Conservation (phyloP, 2,113 vertebrate genomes). For the Labeo catla region DNA sequence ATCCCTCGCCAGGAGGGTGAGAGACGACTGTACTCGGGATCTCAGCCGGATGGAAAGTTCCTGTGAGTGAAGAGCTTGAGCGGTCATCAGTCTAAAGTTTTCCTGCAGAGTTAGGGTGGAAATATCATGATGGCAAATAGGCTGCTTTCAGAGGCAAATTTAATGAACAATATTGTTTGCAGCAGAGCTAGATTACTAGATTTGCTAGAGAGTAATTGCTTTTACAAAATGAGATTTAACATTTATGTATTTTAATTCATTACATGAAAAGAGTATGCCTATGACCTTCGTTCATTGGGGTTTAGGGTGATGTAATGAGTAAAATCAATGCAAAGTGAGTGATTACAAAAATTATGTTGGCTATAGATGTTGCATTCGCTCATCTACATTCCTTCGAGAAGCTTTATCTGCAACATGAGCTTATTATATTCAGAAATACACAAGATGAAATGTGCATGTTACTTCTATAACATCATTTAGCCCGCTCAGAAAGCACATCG, state of each 20-base stretch:
- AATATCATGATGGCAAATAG: not conserved
- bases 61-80: conserved; percentile 78
- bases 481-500: not conserved
- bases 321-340: not conserved
- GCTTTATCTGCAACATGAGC: not conserved
- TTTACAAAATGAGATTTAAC: not conserved
- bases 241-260: not conserved
- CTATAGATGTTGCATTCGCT: not conserved
- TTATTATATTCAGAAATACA: not conserved
- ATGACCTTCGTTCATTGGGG: not conserved
- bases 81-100: not conserved
- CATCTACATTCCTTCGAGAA: not conserved
- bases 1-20: conserved; percentile 84
- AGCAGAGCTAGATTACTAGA: not conserved
- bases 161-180: not conserved
- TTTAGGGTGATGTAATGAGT: not conserved
- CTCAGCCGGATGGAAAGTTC: conserved; percentile 93
- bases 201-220: not conserved
- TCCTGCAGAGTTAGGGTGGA: not conserved
- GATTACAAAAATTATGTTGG: not conserved
- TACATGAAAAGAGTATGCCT: not conserved
- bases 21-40: conserved; percentile 84
- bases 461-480: not conserved
- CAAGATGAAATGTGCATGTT: not conserved
- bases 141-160: conserved; percentile 22